phyloP scores from a whole-genome alignment of 1,140 invertebrate genomes.

The Delia radicum region DNA sequence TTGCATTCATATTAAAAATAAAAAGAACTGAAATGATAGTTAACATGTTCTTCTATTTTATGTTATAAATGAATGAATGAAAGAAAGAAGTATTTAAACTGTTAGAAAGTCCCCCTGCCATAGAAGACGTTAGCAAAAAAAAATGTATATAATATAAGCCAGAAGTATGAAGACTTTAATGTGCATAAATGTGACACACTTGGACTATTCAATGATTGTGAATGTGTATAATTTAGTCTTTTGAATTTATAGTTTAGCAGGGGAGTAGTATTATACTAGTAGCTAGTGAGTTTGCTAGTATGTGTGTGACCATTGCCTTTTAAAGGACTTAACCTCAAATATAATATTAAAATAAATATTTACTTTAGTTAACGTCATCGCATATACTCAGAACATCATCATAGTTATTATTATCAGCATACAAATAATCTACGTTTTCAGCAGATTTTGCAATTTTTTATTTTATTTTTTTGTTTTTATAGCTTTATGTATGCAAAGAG shows the following conservation, averaged over 20 bases:
- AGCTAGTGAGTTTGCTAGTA: background rate
- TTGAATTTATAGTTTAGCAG: background rate
- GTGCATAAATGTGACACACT: background rate
- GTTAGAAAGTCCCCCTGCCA: too few species aligned
- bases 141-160: too few species aligned
- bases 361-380: background rate
- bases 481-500: background rate
- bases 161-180: too few species aligned
- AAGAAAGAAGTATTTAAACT: too few species aligned
- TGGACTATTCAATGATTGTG: background rate
- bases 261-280: too few species aligned
- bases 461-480: background rate
- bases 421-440: background rate
- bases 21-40: too few species aligned
- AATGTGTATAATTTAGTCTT: background rate
- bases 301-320: background rate
- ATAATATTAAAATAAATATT: background rate
- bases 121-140: too few species aligned
- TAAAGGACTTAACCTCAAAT: background rate
- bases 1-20: too few species aligned
- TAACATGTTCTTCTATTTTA: too few species aligned
- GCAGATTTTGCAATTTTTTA: background rate
- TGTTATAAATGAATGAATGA: too few species aligned
- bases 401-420: background rate
- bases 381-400: background rate